These are phyloP conservation scores for Hydroisotoma schaefferi DNA, from an alignment of 2,888 invertebrate genomes.

Conservation along the genomic window DNA sequence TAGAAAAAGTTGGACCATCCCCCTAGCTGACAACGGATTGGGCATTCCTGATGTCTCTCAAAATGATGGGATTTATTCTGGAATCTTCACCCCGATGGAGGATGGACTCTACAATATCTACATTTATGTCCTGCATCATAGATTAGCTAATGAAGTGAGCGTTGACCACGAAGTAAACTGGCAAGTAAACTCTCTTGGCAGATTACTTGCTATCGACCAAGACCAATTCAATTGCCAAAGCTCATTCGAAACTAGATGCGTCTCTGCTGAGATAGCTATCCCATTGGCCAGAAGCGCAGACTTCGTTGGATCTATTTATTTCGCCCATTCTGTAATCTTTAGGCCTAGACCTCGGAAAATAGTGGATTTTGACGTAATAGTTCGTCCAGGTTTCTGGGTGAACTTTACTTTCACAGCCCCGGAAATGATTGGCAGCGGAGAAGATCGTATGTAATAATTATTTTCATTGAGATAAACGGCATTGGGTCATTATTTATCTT, in stretches of 20 bases:
- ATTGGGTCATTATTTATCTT: neutral
- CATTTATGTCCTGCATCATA: slow-evolving; percentile 11
- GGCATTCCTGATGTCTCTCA: slow-evolving; percentile 26
- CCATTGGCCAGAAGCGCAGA: slow-evolving; percentile 25
- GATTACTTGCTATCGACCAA: slow-evolving; percentile 24
- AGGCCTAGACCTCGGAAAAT: slow-evolving; percentile 33
- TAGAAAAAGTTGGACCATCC: slow-evolving; percentile 10
- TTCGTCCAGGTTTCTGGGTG: slow-evolving; percentile 16
- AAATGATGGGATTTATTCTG: slow-evolving; percentile 36
- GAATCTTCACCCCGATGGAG: slow-evolving; percentile 15
- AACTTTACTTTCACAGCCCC: slow-evolving; percentile 37
- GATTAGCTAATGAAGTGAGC: slow-evolving; percentile 4
- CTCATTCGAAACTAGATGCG: slow-evolving; percentile 23
- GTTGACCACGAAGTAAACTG: slow-evolving; percentile 13
- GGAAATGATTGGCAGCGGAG: slow-evolving; percentile 28
- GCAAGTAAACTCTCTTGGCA: slow-evolving; percentile 24
- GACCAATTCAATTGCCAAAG: slow-evolving; percentile 29
- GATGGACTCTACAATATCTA: slow-evolving; percentile 30
- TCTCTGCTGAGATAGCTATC: slow-evolving; percentile 16
- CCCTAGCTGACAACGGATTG: slow-evolving; percentile 21
- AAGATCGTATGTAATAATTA: slow-evolving; percentile 19
- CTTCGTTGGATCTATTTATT: slow-evolving; percentile 16
- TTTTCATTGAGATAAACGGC: neutral
- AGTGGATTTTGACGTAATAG: slow-evolving; percentile 29
- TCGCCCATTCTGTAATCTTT: slow-evolving; percentile 30